Evolutionary conservation across 2,797 vertebrate genomes (phyloP).

Genomic region (Hephaestus fuliginosus): DNA sequence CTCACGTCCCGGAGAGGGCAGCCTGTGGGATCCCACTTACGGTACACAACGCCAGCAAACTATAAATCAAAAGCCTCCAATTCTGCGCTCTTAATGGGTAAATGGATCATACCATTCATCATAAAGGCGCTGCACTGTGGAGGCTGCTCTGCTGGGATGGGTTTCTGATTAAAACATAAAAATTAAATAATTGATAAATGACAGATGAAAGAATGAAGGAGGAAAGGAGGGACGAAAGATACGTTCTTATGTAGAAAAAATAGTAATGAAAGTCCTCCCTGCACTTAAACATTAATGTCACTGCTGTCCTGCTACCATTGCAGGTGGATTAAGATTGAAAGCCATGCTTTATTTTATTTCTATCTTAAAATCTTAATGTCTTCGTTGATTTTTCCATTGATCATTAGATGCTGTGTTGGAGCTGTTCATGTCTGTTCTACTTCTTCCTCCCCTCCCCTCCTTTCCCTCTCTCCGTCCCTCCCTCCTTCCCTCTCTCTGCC

Average conservation of each 20-base stretch:
- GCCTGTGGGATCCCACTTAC: conserved; percentile 52
- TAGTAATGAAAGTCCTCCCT: neutral
- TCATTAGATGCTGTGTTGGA: neutral
- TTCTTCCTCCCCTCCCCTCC: neutral
- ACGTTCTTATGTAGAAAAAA: neutral
- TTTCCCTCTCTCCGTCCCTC: neutral
- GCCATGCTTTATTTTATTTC: neutral
- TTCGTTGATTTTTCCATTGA: neutral
- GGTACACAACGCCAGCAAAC: conserved; percentile 39
- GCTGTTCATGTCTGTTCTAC: conserved; percentile 15
- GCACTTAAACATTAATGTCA: neutral
- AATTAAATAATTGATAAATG: conserved; percentile 45
- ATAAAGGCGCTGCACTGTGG: conserved; percentile 5
- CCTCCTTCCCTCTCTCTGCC: conserved; percentile 39
- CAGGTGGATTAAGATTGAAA: neutral
- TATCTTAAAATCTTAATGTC: neutral
- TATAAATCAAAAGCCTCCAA: conserved; percentile 64
- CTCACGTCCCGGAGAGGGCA: conserved; percentile 39
- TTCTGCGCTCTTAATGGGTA: conserved; percentile 53
- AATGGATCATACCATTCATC: conserved; percentile 57
- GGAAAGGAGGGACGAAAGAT: neutral
- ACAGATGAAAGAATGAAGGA: conserved; percentile 10
- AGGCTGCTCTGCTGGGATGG: conserved; percentile 30
- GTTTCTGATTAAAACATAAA: conserved; percentile 43
- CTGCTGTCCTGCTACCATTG: neutral